Evolutionary conservation across 2,113 vertebrate genomes (phyloP).

Genomic region (Macrotis lagotis): DNA sequence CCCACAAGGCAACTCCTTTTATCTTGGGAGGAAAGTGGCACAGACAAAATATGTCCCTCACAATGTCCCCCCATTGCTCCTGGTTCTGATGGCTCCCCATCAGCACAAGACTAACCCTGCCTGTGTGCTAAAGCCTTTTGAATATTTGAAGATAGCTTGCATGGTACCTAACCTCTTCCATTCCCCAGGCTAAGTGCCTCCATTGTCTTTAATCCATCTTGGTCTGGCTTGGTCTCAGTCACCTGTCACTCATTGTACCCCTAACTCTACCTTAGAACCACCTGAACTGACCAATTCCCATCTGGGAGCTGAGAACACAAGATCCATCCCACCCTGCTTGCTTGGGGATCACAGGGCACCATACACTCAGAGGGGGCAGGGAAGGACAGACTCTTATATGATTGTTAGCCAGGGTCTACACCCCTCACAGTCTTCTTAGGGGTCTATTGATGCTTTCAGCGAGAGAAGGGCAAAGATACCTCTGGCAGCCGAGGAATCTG

Average conservation of each 20-base stretch:
- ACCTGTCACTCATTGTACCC: not conserved
- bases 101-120: not conserved
- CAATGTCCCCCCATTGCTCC: no score
- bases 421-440: not conserved
- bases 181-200: not conserved
- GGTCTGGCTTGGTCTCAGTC: not conserved
- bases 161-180: not conserved
- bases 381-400: not conserved
- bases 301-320: not conserved
- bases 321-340: not conserved
- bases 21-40: not conserved
- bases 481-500: constrained; percentile 97
- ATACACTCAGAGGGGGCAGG: accelerated
- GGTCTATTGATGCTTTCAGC: not conserved
- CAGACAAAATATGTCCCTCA: not conserved
- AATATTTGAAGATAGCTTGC: not conserved
- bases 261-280: not conserved
- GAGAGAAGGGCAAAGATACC: constrained; percentile 79
- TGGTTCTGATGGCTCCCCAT: no score
- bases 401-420: not conserved
- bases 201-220: not conserved
- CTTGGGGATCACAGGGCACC: not conserved
- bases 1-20: not conserved
- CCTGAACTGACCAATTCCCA: not conserved
- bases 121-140: not conserved